These are phyloP conservation scores for Actinia tenebrosa DNA, from an alignment of 64 coral and sea anemone genomes.

Conservation along the genomic window DNA sequence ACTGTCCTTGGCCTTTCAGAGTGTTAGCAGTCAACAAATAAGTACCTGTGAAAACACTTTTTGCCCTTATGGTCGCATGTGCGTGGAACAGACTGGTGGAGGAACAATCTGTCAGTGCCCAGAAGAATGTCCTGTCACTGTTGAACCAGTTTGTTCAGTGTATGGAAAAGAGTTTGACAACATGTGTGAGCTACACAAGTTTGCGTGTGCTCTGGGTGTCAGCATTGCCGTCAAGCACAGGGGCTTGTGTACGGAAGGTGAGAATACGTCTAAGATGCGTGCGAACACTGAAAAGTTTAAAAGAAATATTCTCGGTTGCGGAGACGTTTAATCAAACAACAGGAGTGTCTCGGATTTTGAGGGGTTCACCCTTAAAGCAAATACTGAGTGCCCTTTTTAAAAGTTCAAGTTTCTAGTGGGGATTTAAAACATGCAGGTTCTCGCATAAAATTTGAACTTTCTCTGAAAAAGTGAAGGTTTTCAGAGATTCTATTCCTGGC, in stretches of 20 bases:
- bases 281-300: too few species aligned
- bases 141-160: slow-evolving; percentile 68
- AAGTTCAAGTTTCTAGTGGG: too few species aligned
- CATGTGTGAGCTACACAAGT: slow-evolving; percentile 62
- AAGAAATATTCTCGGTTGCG: too few species aligned
- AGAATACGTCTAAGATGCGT: background rate
- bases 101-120: slow-evolving; percentile 59
- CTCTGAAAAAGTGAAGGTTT: too few species aligned
- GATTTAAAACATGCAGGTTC: too few species aligned
- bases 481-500: too few species aligned
- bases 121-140: slow-evolving; percentile 21
- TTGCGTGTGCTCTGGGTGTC: slow-evolving; percentile 56
- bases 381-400: too few species aligned
- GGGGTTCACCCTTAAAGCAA: too few species aligned
- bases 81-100: slow-evolving; percentile 29
- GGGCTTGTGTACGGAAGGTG: slow-evolving; percentile 34
- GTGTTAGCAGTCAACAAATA: background rate
- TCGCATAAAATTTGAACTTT: too few species aligned
- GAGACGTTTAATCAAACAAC: too few species aligned
- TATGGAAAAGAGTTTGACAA: slow-evolving; percentile 60
- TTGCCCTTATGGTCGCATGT: slow-evolving; percentile 69
- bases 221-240: slow-evolving; percentile 32
- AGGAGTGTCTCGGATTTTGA: too few species aligned
- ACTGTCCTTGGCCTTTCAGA: background rate
- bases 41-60: slow-evolving; percentile 39